Conservation (phyloP, 2,888 invertebrate species). For the Drosophila birchii region DNA sequence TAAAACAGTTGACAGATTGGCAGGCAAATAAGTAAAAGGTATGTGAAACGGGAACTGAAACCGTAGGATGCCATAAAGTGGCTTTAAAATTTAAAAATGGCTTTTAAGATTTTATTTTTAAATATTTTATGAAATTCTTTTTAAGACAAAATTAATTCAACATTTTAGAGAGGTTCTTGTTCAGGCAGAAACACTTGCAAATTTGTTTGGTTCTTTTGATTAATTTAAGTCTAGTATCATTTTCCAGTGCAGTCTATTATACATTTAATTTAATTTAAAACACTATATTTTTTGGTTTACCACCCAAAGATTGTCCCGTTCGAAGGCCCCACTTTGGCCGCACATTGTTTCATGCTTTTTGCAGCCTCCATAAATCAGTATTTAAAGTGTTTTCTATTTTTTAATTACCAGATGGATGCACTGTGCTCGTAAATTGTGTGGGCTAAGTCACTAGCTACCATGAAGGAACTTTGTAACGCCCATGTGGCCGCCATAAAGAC, state of each 20-base stretch:
- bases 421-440: slow-evolving; percentile 61
- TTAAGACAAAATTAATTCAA: background rate
- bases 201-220: background rate
- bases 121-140: background rate
- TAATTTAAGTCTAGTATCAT: background rate
- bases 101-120: background rate
- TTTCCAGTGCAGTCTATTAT: background rate
- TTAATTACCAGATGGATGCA: slow-evolving; percentile 73
- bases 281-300: rapidly evolving
- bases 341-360: slow-evolving; percentile 9
- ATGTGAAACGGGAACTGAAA: background rate
- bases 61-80: background rate
- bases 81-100: background rate
- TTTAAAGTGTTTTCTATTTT: slow-evolving; percentile 61
- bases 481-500: slow-evolving; percentile 42
- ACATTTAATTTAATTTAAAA: background rate
- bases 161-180: background rate
- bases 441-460: slow-evolving; percentile 33
- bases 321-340: background rate
- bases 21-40: slow-evolving; percentile 25
- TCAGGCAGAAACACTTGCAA: background rate
- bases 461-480: slow-evolving; percentile 36
- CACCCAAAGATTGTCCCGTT: background rate
- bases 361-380: slow-evolving; percentile 62
- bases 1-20: slow-evolving; percentile 45